Evolutionary conservation across 2,888 invertebrate genomes (phyloP), one percentile per base, ranked within the genome.

Genomic region (Xylota sylvarum): DNA sequence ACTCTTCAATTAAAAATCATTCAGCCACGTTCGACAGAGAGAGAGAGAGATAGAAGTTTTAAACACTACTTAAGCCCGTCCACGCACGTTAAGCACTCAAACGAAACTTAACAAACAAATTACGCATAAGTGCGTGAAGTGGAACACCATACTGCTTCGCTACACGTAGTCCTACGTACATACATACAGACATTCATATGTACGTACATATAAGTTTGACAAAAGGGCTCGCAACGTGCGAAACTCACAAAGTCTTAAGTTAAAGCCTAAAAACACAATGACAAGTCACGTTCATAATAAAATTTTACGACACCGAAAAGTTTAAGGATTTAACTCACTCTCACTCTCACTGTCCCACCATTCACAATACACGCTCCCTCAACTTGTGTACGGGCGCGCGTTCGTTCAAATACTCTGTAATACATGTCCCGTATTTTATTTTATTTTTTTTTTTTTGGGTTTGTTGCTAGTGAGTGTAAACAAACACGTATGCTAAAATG

Each of bases 241-340:
- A 85, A 40, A 81, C 72, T 85, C 64, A 46, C 50, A 76, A 76
- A 67, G 76, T 85, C 85, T 85, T 85, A 80, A 60, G 67, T 65
- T 62, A 73, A 82, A 78, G 78, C 77, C 82, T 82, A 82, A 86
- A 86, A 86, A 86, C 73, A 77, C 82, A 78, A 69, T 82, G 86
- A 86, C 86, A 82, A 81, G 86, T 81, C 86, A 86, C 86, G 86
- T 86, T 86, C 77, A 77, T 73, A 86, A 86, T 86, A 86, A 86
- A 82, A 86, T 86, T 86, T 86, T 73, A 86, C 82, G 86, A 86
- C 77, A 69, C 64, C 82, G 77, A 82, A 86, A 86, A 86, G 86
- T 86, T 86, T 86, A 78, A 82, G 86, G 78, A 86, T 69, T 78
- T 81, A 80, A 72, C 70, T 76, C 58, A 32, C 48, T 67, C 67